These are phyloP conservation scores for Octomys mimax DNA, from an alignment of 2,797 vertebrate genomes.

Conservation along the genomic window DNA sequence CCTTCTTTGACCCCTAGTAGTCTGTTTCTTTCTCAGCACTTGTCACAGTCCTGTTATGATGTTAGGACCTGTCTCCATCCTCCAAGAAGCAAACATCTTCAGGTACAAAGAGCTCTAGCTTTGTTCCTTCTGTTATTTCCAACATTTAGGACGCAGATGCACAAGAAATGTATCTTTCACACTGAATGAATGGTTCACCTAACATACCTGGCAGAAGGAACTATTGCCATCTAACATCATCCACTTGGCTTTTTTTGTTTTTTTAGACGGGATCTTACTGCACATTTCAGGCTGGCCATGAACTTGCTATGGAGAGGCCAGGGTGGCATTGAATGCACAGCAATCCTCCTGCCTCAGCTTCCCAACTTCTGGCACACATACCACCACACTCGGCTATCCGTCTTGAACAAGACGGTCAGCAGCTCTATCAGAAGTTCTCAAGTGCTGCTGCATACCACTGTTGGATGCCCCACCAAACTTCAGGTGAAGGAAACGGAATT, in stretches of 20 bases:
- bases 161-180: neutral
- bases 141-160: neutral
- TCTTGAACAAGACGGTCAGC: neutral
- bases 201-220: neutral
- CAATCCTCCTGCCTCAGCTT: neutral
- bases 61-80: neutral
- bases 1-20: neutral
- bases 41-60: neutral
- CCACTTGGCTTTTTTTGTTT: neutral
- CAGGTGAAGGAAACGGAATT: neutral
- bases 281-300: neutral
- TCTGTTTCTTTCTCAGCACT: constrained; percentile 4
- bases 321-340: neutral
- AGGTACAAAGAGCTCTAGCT: neutral
- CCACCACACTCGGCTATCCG: neutral
- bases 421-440: neutral
- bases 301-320: neutral
- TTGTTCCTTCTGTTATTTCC: neutral
- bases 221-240: neutral
- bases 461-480: neutral
- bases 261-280: neutral
- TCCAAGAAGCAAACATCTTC: constrained; percentile 5
- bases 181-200: neutral
- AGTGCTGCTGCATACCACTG: neutral
- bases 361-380: neutral